Percentiles rank a stretch among this genome's conserved stretches.
phyloP scores from a whole-genome alignment of 2,113 vertebrate species.

The Cettia cetti region DNA sequence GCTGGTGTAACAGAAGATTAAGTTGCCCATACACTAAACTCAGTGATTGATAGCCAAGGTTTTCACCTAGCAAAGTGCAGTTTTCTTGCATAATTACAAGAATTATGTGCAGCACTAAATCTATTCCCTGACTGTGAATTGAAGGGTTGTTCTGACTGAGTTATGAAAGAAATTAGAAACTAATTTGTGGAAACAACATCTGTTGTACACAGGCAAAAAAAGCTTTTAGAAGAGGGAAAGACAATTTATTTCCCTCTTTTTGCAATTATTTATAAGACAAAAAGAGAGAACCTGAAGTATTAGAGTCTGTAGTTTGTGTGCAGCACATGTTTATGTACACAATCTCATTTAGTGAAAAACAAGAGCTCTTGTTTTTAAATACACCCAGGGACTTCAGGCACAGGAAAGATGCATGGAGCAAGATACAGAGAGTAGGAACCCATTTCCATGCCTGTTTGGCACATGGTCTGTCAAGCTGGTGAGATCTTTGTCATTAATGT shows the following conservation, averaged over 20 bases:
- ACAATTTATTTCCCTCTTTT: constrained; percentile 58
- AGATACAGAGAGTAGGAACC: background rate
- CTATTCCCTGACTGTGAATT: constrained; percentile 69
- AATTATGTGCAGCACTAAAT: constrained; percentile 66
- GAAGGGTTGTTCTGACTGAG: constrained; percentile 73
- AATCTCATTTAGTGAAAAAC: background rate
- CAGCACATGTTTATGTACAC: constrained; percentile 6
- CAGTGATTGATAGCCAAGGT: constrained; percentile 61
- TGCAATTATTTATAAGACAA: constrained; percentile 58
- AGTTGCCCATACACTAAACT: constrained; percentile 62
- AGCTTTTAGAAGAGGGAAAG: constrained; percentile 38
- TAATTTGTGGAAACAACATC: constrained; percentile 76
- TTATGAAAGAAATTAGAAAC: constrained; percentile 77
- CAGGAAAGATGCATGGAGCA: background rate
- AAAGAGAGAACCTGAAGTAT: background rate
- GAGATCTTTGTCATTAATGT: background rate
- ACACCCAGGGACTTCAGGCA: background rate
- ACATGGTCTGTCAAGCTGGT: background rate
- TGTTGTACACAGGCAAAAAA: constrained; percentile 51
- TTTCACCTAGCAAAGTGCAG: constrained; percentile 65
- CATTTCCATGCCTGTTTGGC: background rate
- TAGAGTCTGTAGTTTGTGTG: background rate
- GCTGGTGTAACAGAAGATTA: constrained; percentile 66
- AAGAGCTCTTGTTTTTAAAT: background rate
- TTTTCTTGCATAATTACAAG: constrained; percentile 74